Base-by-base conservation (phyloP, 2,888 invertebrate species). In the Caenorhabditis wallacei region DNA sequence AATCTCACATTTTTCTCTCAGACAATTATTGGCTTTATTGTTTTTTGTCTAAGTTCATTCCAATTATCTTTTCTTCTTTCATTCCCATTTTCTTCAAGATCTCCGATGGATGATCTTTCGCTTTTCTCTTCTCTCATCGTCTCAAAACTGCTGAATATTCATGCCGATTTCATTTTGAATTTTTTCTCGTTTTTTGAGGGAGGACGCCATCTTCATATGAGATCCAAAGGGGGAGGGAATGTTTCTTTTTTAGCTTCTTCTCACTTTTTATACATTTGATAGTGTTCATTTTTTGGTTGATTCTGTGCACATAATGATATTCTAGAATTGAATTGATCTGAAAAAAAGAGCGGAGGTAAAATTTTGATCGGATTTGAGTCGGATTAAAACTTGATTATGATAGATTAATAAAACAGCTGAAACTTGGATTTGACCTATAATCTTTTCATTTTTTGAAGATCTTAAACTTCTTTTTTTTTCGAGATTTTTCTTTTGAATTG, bases 131-230 rank as follows among this genome's bases (percentile, higher is more conserved):
- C 20, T 53, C 10, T 16, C 51, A 4, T n/a, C 51, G 40, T 51
- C 68, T 48, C 18, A 20, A n/a, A 57, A 57, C 66, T 80, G 40
- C 63, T 75, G 63, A 68, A 74, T 61, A 64, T 80, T 74, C 63
- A 66, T 82, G 75, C 48, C 66, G 75, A 61, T 63, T 66, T 64
- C 75, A 59, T 57, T 68, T 68, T 69, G 69, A 46, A 51, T 68
- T 54, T 78, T 61, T 59, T 59, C n/a, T 22, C 20, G 37, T 35
- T 2, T 40, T 20, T 35, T 35, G 7, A 13, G 13, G 22, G 22
- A 2, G 54, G 61, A 35, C 56, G 51, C 59, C 20, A 59, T 59
- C 75, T 64, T 48, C 51, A 30, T 5, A 30, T 30, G 30, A 30
- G 8, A 30, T 26, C 26, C 8, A 48, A 64, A 18, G 4, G 2